Percentiles rank a stretch among this genome's conserved stretches.
Conservation (phyloP, 2,113 vertebrate species). For the Taurulus bubalis region DNA sequence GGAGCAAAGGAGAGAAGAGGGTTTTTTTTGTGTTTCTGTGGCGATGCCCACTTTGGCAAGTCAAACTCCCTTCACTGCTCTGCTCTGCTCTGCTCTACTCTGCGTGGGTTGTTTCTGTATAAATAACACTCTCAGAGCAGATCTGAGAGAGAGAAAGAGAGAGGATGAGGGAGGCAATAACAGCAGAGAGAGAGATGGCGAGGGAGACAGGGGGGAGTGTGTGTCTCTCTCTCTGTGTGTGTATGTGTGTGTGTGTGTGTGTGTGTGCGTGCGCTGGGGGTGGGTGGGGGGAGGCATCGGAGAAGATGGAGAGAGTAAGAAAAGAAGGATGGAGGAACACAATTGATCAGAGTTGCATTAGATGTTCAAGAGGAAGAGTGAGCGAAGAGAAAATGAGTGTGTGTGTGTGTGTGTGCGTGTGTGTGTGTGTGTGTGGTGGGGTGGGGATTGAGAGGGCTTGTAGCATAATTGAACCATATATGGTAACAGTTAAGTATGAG, state of each 20-base stretch:
- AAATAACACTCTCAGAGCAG: slow-evolving; percentile 80
- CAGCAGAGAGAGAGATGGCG: slow-evolving; percentile 27
- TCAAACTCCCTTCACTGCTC: slow-evolving; percentile 74
- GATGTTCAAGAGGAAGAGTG: slow-evolving; percentile 56
- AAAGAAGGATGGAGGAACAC: slow-evolving; percentile 41
- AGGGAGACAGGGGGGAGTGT: background rate
- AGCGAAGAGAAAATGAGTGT: slow-evolving; percentile 29
- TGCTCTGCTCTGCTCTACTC: slow-evolving; percentile 70
- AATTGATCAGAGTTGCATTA: slow-evolving; percentile 70
- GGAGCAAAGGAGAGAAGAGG: slow-evolving; percentile 52
- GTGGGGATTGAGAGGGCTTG: slow-evolving; percentile 58
- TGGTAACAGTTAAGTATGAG: slow-evolving; percentile 70
- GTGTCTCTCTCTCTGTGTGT: too few relatives aligned
- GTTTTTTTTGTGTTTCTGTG: slow-evolving; percentile 65
- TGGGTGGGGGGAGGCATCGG: slow-evolving; percentile 23
- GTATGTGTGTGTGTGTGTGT: background rate
- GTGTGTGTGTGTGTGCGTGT: background rate
- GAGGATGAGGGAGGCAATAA: slow-evolving; percentile 54
- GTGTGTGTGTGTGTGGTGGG: slow-evolving; percentile 14
- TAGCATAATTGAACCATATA: slow-evolving; percentile 76
- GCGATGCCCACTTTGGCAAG: slow-evolving; percentile 80
- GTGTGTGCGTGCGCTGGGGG: background rate
- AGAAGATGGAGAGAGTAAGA: slow-evolving; percentile 20
- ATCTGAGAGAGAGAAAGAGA: slow-evolving; percentile 67
- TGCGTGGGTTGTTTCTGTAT: slow-evolving; percentile 82